Base-by-base conservation (phyloP, 1,140 invertebrate species). In the Whitmania pigra region DNA sequence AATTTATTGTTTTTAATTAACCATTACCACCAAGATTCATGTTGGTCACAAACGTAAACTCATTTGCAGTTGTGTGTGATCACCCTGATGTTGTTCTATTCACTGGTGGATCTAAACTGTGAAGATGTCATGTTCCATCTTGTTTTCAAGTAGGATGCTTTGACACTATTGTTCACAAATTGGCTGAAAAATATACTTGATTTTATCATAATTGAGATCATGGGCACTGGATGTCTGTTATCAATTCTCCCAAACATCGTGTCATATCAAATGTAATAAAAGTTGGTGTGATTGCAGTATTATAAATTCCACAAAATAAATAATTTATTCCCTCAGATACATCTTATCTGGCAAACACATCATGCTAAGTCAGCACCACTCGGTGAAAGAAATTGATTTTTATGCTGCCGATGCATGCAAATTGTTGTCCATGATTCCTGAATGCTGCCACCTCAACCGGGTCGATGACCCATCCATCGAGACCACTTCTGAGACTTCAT, bases 61-160 rank as follows among this genome's bases (percentile, higher is more conserved):
- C 15, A 49, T 49, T 49, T 49, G 43, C 84, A 94, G 89, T 83
- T 97, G 13, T 92, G 90, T 75, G 85, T 96, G 74, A 91, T 95
- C 2, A 93, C 93, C 0, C 80, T 98, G 75, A 88, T 90, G 0
- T 79, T 98, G 13, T 92, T 98, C 79, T 89, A 93, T 80, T 94
- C 93, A 0, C 82, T 98, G 70, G 84, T 97, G 31, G 88, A 93
- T 77, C 83, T 97, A 57, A 92, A 95, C 79, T 97, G 92, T 82
- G 95, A 98, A 83, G 95, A 98, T 81, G 87, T 97, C n/a, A 93
- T 97, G 89, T 84, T 95, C 76, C 91, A 94, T 78, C 83, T 96
- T 36, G 86, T 96, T 67, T 88, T 94, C 75, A 89, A 88, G 82
- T 89, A 78, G 78, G 77, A 27, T 36, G 13, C 2, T 17, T 18